Evolutionary conservation across 2,113 vertebrate genomes (phyloP).

Genomic region (Marcusenius ussheri): DNA sequence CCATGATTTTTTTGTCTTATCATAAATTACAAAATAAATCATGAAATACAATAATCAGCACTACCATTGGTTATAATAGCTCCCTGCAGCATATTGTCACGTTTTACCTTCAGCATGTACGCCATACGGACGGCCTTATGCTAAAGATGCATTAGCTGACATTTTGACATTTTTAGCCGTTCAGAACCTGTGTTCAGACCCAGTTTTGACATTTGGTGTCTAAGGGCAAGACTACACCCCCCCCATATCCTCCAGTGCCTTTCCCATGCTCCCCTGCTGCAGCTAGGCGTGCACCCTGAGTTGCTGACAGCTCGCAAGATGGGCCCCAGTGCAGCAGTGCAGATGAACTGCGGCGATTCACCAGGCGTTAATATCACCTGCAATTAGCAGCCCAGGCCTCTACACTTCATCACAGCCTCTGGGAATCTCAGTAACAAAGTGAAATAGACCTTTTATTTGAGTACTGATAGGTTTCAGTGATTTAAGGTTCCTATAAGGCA

Average conservation of each 20-base stretch:
- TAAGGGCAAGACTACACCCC: not conserved
- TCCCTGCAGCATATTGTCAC: not conserved
- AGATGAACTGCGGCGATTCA: not conserved
- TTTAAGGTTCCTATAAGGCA: not conserved
- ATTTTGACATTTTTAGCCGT: not conserved
- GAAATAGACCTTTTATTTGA: not conserved
- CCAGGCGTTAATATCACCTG: not conserved
- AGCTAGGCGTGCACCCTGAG: not conserved
- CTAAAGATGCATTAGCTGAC: not conserved
- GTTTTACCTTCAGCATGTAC: not conserved
- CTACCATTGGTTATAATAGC: not conserved
- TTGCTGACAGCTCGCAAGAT: not conserved
- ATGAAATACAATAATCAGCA: not conserved
- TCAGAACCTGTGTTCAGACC: not conserved
- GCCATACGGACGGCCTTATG: not conserved
- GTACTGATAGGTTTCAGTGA: not conserved
- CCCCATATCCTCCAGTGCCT: not conserved
- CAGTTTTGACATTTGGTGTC: slow-evolving; percentile 1
- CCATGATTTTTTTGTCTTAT: not conserved
- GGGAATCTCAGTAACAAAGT: not conserved
- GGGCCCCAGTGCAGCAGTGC: not conserved
- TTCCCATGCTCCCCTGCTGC: not conserved
- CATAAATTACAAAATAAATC: not conserved
- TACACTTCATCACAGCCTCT: not conserved
- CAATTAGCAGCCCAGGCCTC: not conserved